phyloP scores from a whole-genome alignment of 2,797 vertebrate species.

The Anisognathus igniventris region DNA sequence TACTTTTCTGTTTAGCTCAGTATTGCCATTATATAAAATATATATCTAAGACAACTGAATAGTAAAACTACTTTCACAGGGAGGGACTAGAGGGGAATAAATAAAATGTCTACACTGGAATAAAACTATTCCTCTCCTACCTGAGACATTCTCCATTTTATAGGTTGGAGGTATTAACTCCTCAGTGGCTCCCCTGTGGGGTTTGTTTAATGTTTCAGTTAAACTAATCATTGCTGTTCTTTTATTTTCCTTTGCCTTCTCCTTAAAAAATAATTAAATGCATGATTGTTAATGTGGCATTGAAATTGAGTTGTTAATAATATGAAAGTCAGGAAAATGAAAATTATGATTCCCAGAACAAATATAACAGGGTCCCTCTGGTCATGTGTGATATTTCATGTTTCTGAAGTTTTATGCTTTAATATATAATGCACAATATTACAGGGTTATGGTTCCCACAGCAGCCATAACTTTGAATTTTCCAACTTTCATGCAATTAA shows the following conservation, averaged over 20 bases:
- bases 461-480: constrained; percentile 29
- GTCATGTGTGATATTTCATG: constrained; percentile 23
- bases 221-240: constrained; percentile 19
- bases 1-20: not conserved
- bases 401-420: constrained; percentile 38
- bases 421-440: constrained; percentile 8
- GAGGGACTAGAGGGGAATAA: not conserved
- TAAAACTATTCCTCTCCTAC: not conserved
- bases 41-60: not conserved
- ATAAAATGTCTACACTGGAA: not conserved
- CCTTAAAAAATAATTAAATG: constrained; percentile 41
- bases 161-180: not conserved
- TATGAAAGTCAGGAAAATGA: constrained; percentile 8
- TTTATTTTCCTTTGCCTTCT: constrained; percentile 24
- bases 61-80: not conserved
- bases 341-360: constrained; percentile 39
- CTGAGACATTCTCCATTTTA: not conserved
- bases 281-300: not conserved
- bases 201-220: constrained; percentile 22
- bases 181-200: not conserved
- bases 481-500: constrained; percentile 26
- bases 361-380: constrained; percentile 19
- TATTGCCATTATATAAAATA: not conserved
- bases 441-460: constrained; percentile 23
- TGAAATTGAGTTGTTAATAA: constrained; percentile 48